Conservation (phyloP, 2,888 invertebrate species). For the Drosophila leonis region DNA sequence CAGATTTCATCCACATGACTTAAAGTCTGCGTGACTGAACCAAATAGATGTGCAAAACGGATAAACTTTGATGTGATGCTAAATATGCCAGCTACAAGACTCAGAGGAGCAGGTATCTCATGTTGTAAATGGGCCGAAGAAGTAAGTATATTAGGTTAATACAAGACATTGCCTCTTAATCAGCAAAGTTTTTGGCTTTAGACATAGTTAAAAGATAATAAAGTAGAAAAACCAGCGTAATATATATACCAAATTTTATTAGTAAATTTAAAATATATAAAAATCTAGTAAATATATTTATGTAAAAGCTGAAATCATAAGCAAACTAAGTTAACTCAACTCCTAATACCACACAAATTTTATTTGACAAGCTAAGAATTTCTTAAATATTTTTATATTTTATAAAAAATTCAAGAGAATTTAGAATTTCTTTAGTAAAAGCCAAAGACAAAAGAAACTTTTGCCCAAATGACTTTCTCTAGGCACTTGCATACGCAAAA, state of each 20-base stretch:
- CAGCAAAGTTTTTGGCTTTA: background rate
- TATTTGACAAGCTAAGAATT: too few species aligned
- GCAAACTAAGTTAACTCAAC: too few species aligned
- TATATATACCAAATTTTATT: too few species aligned
- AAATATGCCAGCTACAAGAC: background rate
- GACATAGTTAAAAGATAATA: background rate
- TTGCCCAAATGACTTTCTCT: background rate
- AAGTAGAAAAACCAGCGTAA: too few species aligned
- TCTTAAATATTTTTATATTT: too few species aligned
- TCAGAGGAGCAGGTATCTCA: background rate
- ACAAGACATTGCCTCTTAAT: background rate
- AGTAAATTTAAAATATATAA: too few species aligned
- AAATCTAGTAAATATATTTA: too few species aligned
- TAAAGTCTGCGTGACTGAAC: slow-evolving; percentile 18
- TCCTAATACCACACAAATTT: too few species aligned
- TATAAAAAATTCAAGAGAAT: too few species aligned
- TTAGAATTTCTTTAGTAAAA: background rate
- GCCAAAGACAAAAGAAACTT: background rate
- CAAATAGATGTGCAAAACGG: slow-evolving; percentile 10
- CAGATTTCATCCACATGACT: slow-evolving; percentile 18
- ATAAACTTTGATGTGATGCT: background rate
- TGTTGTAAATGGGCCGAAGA: background rate
- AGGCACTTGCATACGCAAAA: background rate
- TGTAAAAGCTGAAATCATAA: too few species aligned
- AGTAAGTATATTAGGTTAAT: background rate